Base-by-base conservation (phyloP, 2,797 vertebrate genomes). In the Pempheris klunzingeri region DNA sequence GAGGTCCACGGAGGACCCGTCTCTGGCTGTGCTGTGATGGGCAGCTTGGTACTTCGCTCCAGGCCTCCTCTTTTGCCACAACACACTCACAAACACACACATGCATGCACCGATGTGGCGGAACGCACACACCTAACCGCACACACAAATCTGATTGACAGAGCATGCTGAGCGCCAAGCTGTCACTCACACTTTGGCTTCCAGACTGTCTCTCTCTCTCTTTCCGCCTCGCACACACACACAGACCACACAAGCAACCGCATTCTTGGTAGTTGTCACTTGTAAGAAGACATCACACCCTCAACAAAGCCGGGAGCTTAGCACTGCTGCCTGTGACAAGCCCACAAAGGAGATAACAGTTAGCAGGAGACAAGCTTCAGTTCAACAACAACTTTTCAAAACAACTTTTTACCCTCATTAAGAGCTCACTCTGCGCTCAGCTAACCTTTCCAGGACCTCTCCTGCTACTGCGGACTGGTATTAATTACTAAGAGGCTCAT, bases 171-270 rank as follows among this genome's bases (percentile, higher is more conserved):
- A 59, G 77, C 53, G 72, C 88, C 78, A 39, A 78, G 89, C 89
- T 87, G 92, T 86, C 91, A 90, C 71, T 92, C 89, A 88, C 87
- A 80, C 87, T 74, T 77, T 24, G 57, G 53, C 74, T 82, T 79
- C 43, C 34, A 54, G 50, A 64, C 66, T 72, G 28, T 54, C 28
- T 54, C 73, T 60, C 34, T 46, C 64, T 60, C 34, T 32, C 36
- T 75, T 26, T 61, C 62, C 53, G 22, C 43, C 8, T 52, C 66
- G 49, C 60, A 65, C 43, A 75, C 43, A 57, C 17, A 34, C 61
- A 46, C 43, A 52, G 47, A 60, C 44, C 57, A 76, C 52, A 76
- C 75, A 17, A 57, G 71, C 70, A 66, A 22, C 39, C 20, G 1
- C 55, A 52, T 52, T 52, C 62, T 58, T 22, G 43, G 50, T 54